Conservation (phyloP, 1,140 invertebrate species). For the Berghia stephanieae region DNA sequence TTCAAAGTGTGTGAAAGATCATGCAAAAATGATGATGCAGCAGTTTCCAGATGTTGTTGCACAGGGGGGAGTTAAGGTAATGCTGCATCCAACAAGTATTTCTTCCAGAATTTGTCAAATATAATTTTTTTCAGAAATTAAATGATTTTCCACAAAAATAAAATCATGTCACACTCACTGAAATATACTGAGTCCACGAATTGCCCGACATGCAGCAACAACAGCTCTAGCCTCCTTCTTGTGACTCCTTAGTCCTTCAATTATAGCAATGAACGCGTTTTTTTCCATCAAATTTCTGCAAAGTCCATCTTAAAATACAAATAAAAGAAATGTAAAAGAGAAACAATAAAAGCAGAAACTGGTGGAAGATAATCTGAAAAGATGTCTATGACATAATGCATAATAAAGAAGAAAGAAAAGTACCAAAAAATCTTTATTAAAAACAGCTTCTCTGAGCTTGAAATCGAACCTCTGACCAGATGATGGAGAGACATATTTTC, state of each 20-base stretch:
- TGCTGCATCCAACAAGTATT: too few species aligned
- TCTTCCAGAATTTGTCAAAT: too few species aligned
- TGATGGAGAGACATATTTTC: too few species aligned
- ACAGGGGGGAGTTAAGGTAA: too few species aligned
- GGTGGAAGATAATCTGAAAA: not conserved
- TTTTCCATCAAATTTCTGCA: constrained; percentile 49
- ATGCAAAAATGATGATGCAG: too few species aligned
- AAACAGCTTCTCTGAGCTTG: too few species aligned
- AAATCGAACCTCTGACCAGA: too few species aligned
- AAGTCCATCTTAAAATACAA: constrained; percentile 40
- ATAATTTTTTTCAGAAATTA: too few species aligned
- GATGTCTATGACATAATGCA: too few species aligned
- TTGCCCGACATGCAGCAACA: constrained; percentile 39
- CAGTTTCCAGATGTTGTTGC: too few species aligned
- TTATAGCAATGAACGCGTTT: constrained; percentile 48
- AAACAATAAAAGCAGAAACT: not conserved
- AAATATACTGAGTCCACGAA: constrained; percentile 53
- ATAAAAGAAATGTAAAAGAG: not conserved
- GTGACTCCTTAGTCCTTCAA: constrained; percentile 45
- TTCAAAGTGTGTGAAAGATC: too few species aligned
- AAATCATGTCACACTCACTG: constrained; percentile 51
- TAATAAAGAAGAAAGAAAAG: not conserved
- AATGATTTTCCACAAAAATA: too few species aligned
- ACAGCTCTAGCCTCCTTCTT: constrained; percentile 26
- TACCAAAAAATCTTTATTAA: not conserved